Evolutionary conservation across 1,140 invertebrate genomes (phyloP).

Genomic region (Monochamus saltuarius): DNA sequence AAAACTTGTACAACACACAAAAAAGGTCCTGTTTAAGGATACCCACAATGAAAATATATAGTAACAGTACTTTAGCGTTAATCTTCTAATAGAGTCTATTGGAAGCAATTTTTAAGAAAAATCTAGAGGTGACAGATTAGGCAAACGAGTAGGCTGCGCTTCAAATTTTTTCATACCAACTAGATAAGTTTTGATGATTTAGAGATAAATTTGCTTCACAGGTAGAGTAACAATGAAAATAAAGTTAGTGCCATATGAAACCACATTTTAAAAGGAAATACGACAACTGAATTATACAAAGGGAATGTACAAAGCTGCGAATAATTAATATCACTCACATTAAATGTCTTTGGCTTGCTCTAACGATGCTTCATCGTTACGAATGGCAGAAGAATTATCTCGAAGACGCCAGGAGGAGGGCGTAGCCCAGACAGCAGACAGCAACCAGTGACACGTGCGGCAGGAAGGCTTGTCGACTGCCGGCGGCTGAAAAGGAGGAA

Average conservation of each 20-base stretch:
- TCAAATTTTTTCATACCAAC: too few species aligned
- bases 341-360: conserved; percentile 36
- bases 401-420: conserved; percentile 21
- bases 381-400: conserved; percentile 35
- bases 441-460: conserved; percentile 25
- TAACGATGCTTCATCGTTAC: conserved; percentile 11
- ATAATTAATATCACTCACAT: conserved; percentile 22
- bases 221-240: conserved; percentile 17
- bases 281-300: conserved; percentile 23
- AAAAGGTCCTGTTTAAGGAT: too few species aligned
- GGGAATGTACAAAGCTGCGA: conserved; percentile 36
- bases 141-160: too few species aligned
- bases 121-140: too few species aligned
- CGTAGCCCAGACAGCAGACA: conserved; percentile 17
- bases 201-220: too few species aligned
- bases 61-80: too few species aligned
- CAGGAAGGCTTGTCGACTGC: conserved; percentile 30
- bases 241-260: conserved; percentile 47
- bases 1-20: too few species aligned
- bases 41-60: too few species aligned
- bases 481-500: conserved; percentile 30
- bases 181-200: too few species aligned
- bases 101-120: too few species aligned
- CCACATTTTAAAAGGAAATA: conserved; percentile 32
- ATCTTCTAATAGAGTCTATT: too few species aligned